Evolutionary conservation across 2,888 invertebrate species (phyloP).

Genomic region (Bombylius major): DNA sequence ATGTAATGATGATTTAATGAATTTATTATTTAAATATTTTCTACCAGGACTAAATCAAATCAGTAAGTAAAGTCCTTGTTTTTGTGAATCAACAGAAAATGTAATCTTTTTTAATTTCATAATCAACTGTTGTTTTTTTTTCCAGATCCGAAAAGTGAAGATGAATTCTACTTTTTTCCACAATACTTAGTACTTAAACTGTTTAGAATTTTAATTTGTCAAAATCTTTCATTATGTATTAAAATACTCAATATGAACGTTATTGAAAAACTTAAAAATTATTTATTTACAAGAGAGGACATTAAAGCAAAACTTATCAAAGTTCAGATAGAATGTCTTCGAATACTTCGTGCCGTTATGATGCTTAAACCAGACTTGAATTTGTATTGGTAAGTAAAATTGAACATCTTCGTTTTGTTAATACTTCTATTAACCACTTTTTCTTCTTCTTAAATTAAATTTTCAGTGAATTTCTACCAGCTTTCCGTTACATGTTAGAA

Average conservation of each 20-base stretch:
- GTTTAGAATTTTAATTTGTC: slow-evolving; percentile 54
- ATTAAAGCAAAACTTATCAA: slow-evolving; percentile 29
- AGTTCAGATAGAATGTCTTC: slow-evolving; percentile 47
- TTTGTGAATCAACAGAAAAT: background rate
- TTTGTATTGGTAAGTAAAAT: slow-evolving; percentile 26
- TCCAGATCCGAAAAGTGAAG: background rate
- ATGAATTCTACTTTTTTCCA: slow-evolving; percentile 48
- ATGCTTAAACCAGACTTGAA: slow-evolving; percentile 24
- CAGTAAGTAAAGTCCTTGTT: slow-evolving; percentile 15
- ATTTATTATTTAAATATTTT: slow-evolving; percentile 46
- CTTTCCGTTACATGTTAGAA: slow-evolving; percentile 32
- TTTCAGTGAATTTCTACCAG: slow-evolving; percentile 29
- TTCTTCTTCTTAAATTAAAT: no score
- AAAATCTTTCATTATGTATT: slow-evolving; percentile 31
- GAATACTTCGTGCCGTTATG: slow-evolving; percentile 28
- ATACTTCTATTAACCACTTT: no score
- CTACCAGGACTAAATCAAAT: slow-evolving; percentile 23
- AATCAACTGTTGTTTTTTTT: background rate
- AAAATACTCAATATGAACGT: slow-evolving; percentile 22
- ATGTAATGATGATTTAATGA: slow-evolving; percentile 50
- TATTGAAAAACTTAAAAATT: slow-evolving; percentile 26
- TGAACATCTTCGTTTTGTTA: no score
- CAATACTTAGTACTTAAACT: slow-evolving; percentile 59
- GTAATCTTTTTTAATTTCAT: no score
- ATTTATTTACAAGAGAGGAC: slow-evolving; percentile 26